Percentiles rank a stretch among this genome's conserved stretches.
Evolutionary conservation across 2,888 invertebrate species (phyloP).

Genomic region (Philhelius pedissequus): DNA sequence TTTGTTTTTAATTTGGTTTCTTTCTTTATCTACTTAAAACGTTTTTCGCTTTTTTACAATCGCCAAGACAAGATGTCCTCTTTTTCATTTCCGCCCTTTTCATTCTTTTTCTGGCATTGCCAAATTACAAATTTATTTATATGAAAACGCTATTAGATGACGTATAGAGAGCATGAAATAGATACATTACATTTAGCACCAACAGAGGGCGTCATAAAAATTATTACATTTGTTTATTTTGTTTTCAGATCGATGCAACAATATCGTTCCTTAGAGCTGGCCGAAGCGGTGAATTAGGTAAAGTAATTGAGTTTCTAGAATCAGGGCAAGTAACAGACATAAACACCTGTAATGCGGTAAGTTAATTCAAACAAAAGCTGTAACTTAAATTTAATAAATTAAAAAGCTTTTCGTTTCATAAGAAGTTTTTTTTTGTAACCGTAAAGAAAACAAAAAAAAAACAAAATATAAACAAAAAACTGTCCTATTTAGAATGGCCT

Average conservation of each 20-base stretch:
- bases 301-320: slow-evolving; percentile 95
- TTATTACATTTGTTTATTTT: background rate
- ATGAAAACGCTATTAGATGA: too few relatives aligned
- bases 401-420: background rate
- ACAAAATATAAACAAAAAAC: slow-evolving; percentile 6
- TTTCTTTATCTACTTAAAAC: too few relatives aligned
- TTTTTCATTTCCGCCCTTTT: too few relatives aligned
- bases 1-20: too few relatives aligned
- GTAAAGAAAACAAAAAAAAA: background rate
- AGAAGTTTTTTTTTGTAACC: background rate
- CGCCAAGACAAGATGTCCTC: too few relatives aligned
- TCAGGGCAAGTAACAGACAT: slow-evolving; percentile 93
- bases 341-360: slow-evolving; percentile 98
- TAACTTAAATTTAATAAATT: background rate
- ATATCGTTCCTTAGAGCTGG: slow-evolving; percentile 98
- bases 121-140: too few relatives aligned
- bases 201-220: too few relatives aligned
- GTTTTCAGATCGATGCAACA: slow-evolving; percentile 87
- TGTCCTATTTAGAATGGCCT: slow-evolving; percentile 90
- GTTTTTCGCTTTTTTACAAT: too few relatives aligned
- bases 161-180: too few relatives aligned
- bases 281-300: slow-evolving; percentile 96
- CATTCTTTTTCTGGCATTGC: too few relatives aligned
- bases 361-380: slow-evolving; percentile 72
- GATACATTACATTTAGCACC: too few relatives aligned